These are phyloP conservation scores for Tholera decimalis DNA, from an alignment of 2,888 invertebrate genomes.

Conservation along the genomic window DNA sequence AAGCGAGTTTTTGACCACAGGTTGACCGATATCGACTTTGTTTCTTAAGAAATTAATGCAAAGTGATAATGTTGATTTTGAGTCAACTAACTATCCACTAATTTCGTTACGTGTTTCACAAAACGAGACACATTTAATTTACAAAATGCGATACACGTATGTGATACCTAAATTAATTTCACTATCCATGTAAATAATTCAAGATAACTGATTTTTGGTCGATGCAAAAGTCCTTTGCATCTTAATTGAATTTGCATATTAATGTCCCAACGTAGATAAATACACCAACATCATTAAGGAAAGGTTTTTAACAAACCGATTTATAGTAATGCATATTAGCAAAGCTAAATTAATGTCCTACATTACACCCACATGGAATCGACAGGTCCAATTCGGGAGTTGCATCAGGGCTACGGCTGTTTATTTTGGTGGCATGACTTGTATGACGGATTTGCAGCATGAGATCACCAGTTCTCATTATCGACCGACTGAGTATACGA, in stretches of 20 bases:
- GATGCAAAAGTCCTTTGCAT: neutral
- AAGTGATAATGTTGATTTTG: slow-evolving; percentile 3
- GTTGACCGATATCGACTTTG: slow-evolving; percentile 33
- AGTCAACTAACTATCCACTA: too few species aligned
- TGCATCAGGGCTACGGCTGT: slow-evolving; percentile 74
- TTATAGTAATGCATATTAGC: slow-evolving; percentile 56
- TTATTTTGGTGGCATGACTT: slow-evolving; percentile 87
- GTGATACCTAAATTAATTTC: neutral
- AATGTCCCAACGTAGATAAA: neutral
- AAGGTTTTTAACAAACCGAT: slow-evolving; percentile 35
- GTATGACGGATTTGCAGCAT: slow-evolving; percentile 82
- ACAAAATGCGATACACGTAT: neutral
- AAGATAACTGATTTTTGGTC: neutral
- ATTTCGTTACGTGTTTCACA: neutral
- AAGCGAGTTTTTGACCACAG: slow-evolving; percentile 51
- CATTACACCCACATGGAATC: slow-evolving; percentile 71
- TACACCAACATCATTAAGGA: slow-evolving; percentile 2
- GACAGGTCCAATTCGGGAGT: slow-evolving; percentile 78
- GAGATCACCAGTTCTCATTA: slow-evolving; percentile 85
- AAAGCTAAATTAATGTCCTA: slow-evolving; percentile 70
- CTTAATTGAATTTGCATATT: too few species aligned
- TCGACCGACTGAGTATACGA: slow-evolving; percentile 59
- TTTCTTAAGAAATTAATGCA: slow-evolving; percentile 46
- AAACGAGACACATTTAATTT: neutral
- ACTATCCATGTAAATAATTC: neutral